Evolutionary conservation across 2,797 vertebrate genomes (phyloP), one percentile per base, ranked within the genome.

Genomic region (Anguilla anguilla): DNA sequence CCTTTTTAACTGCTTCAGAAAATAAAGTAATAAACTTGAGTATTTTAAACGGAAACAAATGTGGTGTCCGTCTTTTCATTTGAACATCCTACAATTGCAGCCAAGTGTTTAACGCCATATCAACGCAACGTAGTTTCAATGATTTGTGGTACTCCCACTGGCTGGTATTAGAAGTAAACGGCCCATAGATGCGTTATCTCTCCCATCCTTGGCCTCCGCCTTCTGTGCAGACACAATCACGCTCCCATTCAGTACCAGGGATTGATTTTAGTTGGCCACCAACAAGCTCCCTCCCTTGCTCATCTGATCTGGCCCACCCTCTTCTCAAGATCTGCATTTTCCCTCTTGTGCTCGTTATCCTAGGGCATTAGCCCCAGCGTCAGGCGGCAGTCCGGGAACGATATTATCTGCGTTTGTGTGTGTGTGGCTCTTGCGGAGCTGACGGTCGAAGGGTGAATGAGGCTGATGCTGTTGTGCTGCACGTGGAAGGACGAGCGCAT

Each of bases 381-480:
- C 82, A n/a, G 86, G 89, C 90, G 88, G 90, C 85, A 90, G 88
- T 89, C 83, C 28, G 61, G 92, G 89, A 90, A 90, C 89, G 91
- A 88, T 91, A 85, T 91, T 89, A 87, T 91, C 94, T 93, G 88
- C 90, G 89, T 92, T 93, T 88, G 91, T 91, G 88, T 91, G 85
- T 89, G 88, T 88, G 57, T 57, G 91, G 92, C 93, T 95, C 93
- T 91, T 83, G 90, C 89, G 89, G 93, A 94, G 94, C 94, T 94
- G 91, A 86, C 89, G 85, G 90, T 91, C 94, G 94, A 94, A 93
- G 90, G 93, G 96, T 97, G 97, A 94, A 98, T 98, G 98, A 97
- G 97, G 97, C 98, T 98, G 95, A 98, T 98, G 97, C 97, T 99
- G 95, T 97, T 98, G 89, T 99, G 98, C 95, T 99, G 98, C 95